Evolutionary conservation across 2,113 vertebrate genomes (phyloP).

Genomic region (Sphyrna mokarran): DNA sequence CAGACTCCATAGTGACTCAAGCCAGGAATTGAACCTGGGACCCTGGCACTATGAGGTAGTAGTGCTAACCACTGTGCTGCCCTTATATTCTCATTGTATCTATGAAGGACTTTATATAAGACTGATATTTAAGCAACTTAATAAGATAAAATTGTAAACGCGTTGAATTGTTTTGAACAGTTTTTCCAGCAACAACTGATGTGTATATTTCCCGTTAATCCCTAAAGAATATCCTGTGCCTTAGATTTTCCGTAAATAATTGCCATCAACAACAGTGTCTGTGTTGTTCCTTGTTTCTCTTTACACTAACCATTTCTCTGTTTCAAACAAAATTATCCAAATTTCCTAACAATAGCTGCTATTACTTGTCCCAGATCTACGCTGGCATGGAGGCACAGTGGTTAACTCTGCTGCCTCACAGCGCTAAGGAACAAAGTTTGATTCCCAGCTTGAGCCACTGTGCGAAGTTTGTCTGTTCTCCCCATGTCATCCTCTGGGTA

Average conservation of each 20-base stretch:
- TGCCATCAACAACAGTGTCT: not conserved
- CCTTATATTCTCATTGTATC: too few relatives aligned
- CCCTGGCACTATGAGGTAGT: too few relatives aligned
- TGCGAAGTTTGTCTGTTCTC: too few relatives aligned
- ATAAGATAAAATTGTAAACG: not conserved
- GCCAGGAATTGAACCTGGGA: too few relatives aligned
- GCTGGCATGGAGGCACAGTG: too few relatives aligned
- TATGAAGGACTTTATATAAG: not conserved
- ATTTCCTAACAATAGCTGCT: not conserved
- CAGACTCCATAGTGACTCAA: too few relatives aligned
- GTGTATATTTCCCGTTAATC: not conserved
- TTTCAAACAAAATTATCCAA: not conserved
- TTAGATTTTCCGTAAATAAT: not conserved
- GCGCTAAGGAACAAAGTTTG: too few relatives aligned
- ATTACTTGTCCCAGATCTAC: not conserved
- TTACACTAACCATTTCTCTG: not conserved
- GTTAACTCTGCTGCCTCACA: too few relatives aligned
- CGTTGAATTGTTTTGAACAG: not conserved
- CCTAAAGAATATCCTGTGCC: not conserved
- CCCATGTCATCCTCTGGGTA: too few relatives aligned
- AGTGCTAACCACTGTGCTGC: too few relatives aligned
- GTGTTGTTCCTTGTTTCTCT: not conserved
- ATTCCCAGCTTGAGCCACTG: too few relatives aligned
- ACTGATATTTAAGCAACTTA: not conserved
- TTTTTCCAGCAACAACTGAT: not conserved